phyloP scores from a whole-genome alignment of 2,888 invertebrate genomes.

The Ypsolopha scabrella region DNA sequence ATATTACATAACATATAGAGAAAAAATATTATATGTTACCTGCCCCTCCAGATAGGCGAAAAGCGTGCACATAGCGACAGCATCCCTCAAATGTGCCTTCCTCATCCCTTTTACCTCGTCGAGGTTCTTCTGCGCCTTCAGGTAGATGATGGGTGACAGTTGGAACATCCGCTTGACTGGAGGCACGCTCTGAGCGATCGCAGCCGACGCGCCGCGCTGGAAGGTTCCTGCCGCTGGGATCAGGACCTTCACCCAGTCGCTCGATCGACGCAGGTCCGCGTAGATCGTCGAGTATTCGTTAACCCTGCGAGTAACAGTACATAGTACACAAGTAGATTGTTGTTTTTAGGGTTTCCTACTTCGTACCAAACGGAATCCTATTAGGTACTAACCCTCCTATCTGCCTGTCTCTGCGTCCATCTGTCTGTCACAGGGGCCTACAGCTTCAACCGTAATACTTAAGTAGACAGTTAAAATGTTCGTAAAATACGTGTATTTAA shows the following conservation, averaged over 20 bases:
- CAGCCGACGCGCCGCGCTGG: conserved; percentile 79
- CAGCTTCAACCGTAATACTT: no score
- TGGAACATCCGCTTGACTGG: conserved; percentile 69
- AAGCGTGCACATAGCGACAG: conserved; percentile 89
- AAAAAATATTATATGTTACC: conserved; percentile 14
- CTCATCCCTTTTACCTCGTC: conserved; percentile 86
- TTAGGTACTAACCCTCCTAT: no score
- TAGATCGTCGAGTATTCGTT: conserved; percentile 78
- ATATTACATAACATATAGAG: no score
- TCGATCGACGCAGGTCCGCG: conserved; percentile 74
- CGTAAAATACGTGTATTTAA: no score
- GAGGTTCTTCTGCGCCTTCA: conserved; percentile 90
- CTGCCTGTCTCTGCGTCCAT: no score
- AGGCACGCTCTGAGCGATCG: conserved; percentile 73
- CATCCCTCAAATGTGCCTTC: conserved; percentile 87
- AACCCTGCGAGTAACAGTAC: conserved; percentile 56
- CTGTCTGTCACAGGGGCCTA: no score
- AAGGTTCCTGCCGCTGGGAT: conserved; percentile 78
- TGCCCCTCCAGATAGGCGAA: conserved; percentile 63
- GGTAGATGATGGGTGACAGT: conserved; percentile 84
- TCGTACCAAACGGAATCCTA: no score
- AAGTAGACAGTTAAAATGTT: no score
- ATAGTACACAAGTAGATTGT: not conserved
- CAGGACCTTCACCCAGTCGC: conserved; percentile 74
- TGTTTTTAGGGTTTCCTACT: no score